Base-by-base conservation (phyloP, 2,113 vertebrate species). In the Bolborhynchus lineola region DNA sequence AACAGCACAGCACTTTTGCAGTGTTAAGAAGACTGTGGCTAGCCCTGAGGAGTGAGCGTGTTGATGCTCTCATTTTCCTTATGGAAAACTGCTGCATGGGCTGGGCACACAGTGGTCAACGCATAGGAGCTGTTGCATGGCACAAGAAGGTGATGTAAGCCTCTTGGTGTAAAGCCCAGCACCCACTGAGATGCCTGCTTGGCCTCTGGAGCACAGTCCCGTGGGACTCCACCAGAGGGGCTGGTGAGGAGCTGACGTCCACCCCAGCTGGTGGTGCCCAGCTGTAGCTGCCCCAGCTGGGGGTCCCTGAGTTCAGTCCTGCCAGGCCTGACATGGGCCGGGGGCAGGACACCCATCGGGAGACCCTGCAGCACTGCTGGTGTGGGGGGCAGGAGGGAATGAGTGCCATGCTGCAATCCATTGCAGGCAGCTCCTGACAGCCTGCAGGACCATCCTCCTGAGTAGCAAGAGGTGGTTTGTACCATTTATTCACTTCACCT, bases 251-350 rank as follows among this genome's bases (percentile, higher is more conserved):
- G 35, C 78, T 91, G 68, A 41, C 28, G 8, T 63, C 46, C 69
- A 39, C 31, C 70, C 29, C 0, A 0, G 37, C 29, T 0, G 1
- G 3, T 4, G 10, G 16, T 42, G n/a, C 42, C 59, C 39, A 55
- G 78, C 74, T 50, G 42, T 60, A 62, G 50, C 57, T 3, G 1
- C 50, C 9, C 23, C 37, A 16, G 29, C 39, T 28, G 15, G 6
- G 33, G 4, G 12, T n/a, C n/a, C 24, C 39, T 59, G 50, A 67
- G 62, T 21, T 81, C 1, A 1, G 33, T 24, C 60, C 17, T 42
- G 21, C 29, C 62, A 42, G n/a, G 21, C 16, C 20, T 42, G 52
- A 18, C 2, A 6, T 19, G 44, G 33, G 24, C 50, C 63, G 67
- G 37, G 11, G 71, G 41, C 67, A 11, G 28, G 44, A 33, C 33